Conservation (phyloP, 1,140 invertebrate species). For the Delia radicum region DNA sequence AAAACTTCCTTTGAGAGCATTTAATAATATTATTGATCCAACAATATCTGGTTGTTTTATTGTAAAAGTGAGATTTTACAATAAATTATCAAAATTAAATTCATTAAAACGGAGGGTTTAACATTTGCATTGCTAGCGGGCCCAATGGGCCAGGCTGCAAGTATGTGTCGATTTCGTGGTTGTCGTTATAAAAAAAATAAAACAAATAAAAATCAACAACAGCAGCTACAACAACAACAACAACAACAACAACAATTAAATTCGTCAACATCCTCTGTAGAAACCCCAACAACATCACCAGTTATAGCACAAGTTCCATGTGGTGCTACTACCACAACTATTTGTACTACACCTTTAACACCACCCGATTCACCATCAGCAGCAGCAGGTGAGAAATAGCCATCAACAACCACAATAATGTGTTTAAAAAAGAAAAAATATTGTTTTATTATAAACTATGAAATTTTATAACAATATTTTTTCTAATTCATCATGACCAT, state of each 20-base stretch:
- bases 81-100: conserved; percentile 48
- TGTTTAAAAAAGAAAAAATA: no score
- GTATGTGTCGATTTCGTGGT: conserved; percentile 66
- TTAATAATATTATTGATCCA: neutral
- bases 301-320: conserved; percentile 1
- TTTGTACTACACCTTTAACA: neutral
- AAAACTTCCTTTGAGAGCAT: neutral
- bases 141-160: conserved; percentile 67
- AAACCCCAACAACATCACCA: conserved; percentile 28
- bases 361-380: neutral
- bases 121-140: conserved; percentile 57
- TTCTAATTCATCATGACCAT: no score
- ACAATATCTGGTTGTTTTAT: neutral
- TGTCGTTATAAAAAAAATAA: conserved; percentile 67
- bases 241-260: conserved; percentile 10
- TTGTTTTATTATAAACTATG: no score
- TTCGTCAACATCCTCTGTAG: conserved; percentile 21
- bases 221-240: conserved; percentile 11
- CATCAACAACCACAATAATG: neutral
- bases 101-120: conserved; percentile 55
- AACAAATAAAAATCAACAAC: conserved; percentile 39
- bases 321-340: neutral
- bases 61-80: neutral
- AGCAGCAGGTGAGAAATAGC: neutral
- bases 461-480: no score